Percentiles rank a stretch among this genome's conserved stretches.
phyloP scores from a whole-genome alignment of 2,888 invertebrate species.

The Brachynemurus nebulosus region DNA sequence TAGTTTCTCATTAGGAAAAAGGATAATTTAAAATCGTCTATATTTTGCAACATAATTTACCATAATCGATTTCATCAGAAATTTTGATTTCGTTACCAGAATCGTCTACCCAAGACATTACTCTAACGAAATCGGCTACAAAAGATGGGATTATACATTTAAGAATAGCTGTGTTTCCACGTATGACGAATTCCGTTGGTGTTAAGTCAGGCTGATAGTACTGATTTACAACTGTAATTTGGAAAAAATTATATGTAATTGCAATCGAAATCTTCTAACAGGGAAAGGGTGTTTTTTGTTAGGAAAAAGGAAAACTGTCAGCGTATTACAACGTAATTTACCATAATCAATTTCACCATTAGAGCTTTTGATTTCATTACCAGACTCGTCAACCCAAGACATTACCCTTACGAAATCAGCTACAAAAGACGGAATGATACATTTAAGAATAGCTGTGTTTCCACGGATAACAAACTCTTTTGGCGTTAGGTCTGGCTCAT shows the following conservation, averaged over 20 bases:
- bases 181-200: slow-evolving; percentile 58
- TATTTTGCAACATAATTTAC: slow-evolving; percentile 3
- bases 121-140: slow-evolving; percentile 57
- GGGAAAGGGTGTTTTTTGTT: too few species aligned
- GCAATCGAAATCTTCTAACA: too few species aligned
- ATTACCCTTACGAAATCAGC: slow-evolving; percentile 58
- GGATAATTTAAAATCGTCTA: slow-evolving; percentile 7
- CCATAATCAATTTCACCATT: too few species aligned
- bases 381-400: slow-evolving; percentile 57
- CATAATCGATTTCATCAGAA: slow-evolving; percentile 54
- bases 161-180: slow-evolving; percentile 55
- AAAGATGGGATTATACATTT: slow-evolving; percentile 64
- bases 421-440: slow-evolving; percentile 60
- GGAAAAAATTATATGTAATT: slow-evolving; percentile 33
- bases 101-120: slow-evolving; percentile 57
- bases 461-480: slow-evolving; percentile 61
- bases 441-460: slow-evolving; percentile 56
- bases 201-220: slow-evolving; percentile 56
- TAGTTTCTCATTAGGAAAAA: slow-evolving; percentile 14
- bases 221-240: slow-evolving; percentile 55
- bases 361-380: too few species aligned
- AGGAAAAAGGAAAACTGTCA: too few species aligned
- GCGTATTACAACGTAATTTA: too few species aligned
- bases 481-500: slow-evolving; percentile 50
- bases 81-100: too few species aligned